A percentile compares a stretch with the other conserved stretches of the same genome.
These are phyloP conservation scores for Oophaga sylvatica DNA, from an alignment of 2,797 vertebrate species.

Conservation along the genomic window DNA sequence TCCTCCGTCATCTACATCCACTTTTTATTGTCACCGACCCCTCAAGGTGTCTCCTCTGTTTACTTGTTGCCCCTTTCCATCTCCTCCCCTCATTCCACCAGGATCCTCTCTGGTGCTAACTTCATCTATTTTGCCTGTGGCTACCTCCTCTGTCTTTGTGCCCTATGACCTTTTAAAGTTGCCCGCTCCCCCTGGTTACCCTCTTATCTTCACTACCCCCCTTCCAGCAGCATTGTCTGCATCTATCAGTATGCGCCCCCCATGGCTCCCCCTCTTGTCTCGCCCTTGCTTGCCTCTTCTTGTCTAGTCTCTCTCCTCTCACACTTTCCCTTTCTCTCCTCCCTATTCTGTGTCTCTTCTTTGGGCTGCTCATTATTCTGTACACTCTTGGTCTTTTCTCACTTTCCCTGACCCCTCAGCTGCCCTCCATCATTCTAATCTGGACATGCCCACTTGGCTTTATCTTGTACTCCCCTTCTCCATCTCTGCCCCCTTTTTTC, in stretches of 20 bases:
- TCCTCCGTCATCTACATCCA: not conserved
- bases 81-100: not conserved
- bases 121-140: not conserved
- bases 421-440: not conserved
- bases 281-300: not conserved
- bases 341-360: not conserved
- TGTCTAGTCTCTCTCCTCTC: constrained; percentile 4
- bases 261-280: constrained; percentile 17
- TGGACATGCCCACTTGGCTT: not conserved
- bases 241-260: constrained; percentile 16
- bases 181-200: not conserved
- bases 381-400: not conserved
- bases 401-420: not conserved
- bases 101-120: not conserved
- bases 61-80: not conserved
- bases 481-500: no score
- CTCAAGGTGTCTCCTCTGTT: not conserved
- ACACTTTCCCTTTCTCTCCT: not conserved
- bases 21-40: not conserved
- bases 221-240: not conserved
- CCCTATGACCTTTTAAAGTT: not conserved
- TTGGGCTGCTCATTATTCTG: not conserved
- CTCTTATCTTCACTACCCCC: not conserved
- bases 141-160: not conserved
- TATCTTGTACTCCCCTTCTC: not conserved